Evolutionary conservation across 53 echinoderm and acorn worm species (phyloP).

Genomic region (Echinometra lucunter): DNA sequence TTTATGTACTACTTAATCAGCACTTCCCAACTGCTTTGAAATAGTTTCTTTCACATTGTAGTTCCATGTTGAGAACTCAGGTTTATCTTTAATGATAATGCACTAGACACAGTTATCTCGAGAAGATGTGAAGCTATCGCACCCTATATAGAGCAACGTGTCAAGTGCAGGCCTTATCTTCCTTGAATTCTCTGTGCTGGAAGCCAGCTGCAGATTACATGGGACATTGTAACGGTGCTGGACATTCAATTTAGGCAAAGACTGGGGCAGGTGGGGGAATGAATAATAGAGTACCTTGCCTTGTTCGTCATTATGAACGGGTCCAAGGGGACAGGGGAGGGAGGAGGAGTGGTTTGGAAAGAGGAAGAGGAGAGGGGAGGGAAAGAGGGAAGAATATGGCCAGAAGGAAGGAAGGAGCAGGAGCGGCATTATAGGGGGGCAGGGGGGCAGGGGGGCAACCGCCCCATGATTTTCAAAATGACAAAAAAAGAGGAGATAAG

Average conservation of each 20-base stretch:
- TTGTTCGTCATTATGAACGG: background rate
- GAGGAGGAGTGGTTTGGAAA: background rate
- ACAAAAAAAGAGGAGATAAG: no score
- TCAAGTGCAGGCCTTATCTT: background rate
- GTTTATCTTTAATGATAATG: background rate
- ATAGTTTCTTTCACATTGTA: no score
- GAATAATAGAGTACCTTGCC: slow-evolving; percentile 26
- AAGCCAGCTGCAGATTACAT: background rate
- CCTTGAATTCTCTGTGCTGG: background rate
- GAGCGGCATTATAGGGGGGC: no score
- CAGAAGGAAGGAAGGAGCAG: no score
- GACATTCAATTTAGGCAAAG: slow-evolving; percentile 30
- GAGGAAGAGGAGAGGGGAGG: background rate
- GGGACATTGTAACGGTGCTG: slow-evolving; percentile 25
- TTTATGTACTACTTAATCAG: no score
- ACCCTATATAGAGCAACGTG: background rate
- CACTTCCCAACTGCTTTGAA: no score
- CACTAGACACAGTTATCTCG: background rate
- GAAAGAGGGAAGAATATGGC: background rate
- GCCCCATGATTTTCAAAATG: no score
- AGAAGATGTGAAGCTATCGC: background rate
- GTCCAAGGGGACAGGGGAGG: background rate
- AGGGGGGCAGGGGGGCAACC: background rate
- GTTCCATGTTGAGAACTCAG: background rate
- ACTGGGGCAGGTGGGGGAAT: slow-evolving; percentile 3